Base-by-base conservation (phyloP, 2,888 invertebrate genomes). In the Stenolophus ochropezus region DNA sequence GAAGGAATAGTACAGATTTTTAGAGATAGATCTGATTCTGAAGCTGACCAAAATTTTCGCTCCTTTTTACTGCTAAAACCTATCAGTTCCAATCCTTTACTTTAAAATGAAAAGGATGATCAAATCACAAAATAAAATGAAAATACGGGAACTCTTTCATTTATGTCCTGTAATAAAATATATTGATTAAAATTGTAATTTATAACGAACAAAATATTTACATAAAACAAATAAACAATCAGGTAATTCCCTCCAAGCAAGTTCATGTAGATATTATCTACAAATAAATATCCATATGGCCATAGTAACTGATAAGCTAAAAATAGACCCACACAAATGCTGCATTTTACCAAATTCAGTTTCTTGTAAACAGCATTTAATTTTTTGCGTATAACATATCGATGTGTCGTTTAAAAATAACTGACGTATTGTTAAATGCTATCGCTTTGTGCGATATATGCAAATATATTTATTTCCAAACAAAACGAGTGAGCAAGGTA, bases 261-360 rank as follows among this genome's bases (percentile, higher is more conserved):
- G 4, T 42, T 33, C 33, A 33, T 27, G 16, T 49, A n/a, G 73
- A 20, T 73, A 47, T 4, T 11, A 73, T 73, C 18, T 73, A 73
- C 23, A 47, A n/a, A n/a, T 47, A 49, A 73, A 47, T 71, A 42
- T 16, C 61, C 73, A 73, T 73, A 73, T 73, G 73, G 73, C 16
- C 33, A 47, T 20, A 73, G 23, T 49, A 73, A 47, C 73, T 49
- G 73, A 73, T 73, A 73, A 73, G 73, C 73, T 14, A 3, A 21
- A 73, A 73, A 73, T 73, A 73, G 73, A 69, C 33, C 16, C n/a
- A n/a, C n/a, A n/a, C n/a, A n/a, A 16, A 33, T 42, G 42, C 71
- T 16, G n/a, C 6, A 71, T 71, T n/a, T 71, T 33, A 61, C 61
- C n/a, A 61, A 20, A 61, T 14, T 16, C 5, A 51, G 14, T 61